These are phyloP conservation scores for Bombyx mandarina DNA, from an alignment of 1,140 invertebrate genomes.

Conservation along the genomic window DNA sequence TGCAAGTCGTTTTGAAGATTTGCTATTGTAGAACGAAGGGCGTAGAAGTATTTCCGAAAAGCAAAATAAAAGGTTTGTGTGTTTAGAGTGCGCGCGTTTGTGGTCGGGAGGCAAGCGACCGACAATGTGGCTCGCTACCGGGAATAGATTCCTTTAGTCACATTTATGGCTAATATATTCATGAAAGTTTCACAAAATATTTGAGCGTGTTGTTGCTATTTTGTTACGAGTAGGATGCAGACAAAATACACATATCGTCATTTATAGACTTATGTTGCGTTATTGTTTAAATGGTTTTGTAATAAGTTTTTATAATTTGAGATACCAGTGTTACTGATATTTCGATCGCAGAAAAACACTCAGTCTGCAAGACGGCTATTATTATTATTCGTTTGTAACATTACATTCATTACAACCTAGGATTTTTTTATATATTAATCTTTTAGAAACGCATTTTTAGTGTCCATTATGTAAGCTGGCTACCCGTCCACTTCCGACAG, in stretches of 20 bases:
- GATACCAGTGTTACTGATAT: background rate
- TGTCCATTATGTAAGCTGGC: too few relatives aligned
- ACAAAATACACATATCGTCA: slow-evolving; percentile 18
- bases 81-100: background rate
- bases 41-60: too few relatives aligned
- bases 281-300: background rate
- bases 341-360: background rate
- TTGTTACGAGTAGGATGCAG: slow-evolving; percentile 43
- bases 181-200: slow-evolving; percentile 67
- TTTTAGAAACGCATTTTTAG: too few relatives aligned
- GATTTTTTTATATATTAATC: too few relatives aligned
- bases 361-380: too few relatives aligned
- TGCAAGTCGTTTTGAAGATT: too few relatives aligned
- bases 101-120: slow-evolving; percentile 1
- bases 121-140: slow-evolving; percentile 25
- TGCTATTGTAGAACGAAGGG: too few relatives aligned
- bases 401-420: too few relatives aligned
- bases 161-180: slow-evolving; percentile 70
- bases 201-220: slow-evolving; percentile 42
- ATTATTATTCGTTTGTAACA: too few relatives aligned
- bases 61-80: too few relatives aligned
- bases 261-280: background rate
- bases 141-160: slow-evolving; percentile 65
- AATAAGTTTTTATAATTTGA: background rate
- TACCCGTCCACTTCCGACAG: too few relatives aligned